phyloP scores from a whole-genome alignment of 2,797 vertebrate species.

The Artibeus lituratus region DNA sequence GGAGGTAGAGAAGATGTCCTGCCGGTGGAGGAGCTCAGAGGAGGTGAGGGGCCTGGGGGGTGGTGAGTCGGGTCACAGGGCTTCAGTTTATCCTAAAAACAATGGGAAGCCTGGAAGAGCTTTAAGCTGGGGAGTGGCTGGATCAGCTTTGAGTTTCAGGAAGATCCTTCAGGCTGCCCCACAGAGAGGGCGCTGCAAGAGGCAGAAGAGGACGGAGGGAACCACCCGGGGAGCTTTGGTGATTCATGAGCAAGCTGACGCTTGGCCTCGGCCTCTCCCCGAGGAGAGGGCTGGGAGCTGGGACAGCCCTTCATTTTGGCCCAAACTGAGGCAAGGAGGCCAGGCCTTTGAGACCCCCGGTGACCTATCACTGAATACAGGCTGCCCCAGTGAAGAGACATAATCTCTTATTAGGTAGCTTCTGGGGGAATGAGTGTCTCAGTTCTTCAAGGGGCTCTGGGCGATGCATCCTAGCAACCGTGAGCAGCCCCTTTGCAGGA shows the following conservation, averaged over 20 bases:
- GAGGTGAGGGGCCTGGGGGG: background rate
- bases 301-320: background rate
- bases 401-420: background rate
- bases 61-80: background rate
- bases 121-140: background rate
- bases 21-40: rapidly evolving
- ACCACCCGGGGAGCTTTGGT: too few relatives aligned
- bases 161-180: background rate
- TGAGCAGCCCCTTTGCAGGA: background rate
- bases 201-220: background rate
- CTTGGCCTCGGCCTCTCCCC: background rate
- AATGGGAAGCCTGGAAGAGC: background rate
- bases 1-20: background rate
- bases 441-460: background rate
- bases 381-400: background rate
- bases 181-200: background rate
- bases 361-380: background rate
- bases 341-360: background rate
- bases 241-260: background rate
- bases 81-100: background rate
- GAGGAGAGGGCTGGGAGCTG: too few relatives aligned
- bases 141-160: background rate
- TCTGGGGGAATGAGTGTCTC: background rate
- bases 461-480: background rate
- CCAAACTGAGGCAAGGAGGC: background rate